phyloP scores from a whole-genome alignment of 2,797 vertebrate species.

The Prionace glauca region DNA sequence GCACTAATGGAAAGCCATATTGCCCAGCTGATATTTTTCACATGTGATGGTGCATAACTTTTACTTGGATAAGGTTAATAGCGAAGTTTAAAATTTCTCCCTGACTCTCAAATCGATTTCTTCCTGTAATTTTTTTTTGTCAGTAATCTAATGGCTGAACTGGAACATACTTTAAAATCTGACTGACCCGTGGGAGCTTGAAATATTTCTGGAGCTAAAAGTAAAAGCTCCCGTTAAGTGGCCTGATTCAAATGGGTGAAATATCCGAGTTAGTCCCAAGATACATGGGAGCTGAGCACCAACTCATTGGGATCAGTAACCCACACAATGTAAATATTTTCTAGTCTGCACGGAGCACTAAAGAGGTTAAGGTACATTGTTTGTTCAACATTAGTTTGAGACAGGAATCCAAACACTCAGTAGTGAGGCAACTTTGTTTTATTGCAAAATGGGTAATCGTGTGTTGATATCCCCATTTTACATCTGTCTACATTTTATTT shows the following conservation, averaged over 20 bases:
- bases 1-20: neutral
- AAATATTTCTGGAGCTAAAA: neutral
- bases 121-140: neutral
- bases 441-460: too few relatives aligned
- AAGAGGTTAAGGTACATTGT: too few relatives aligned
- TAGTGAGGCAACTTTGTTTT: too few relatives aligned
- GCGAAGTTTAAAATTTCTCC: neutral
- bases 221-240: neutral
- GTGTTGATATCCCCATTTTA: neutral
- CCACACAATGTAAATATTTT: neutral
- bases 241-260: neutral
- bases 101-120: neutral
- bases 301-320: neutral
- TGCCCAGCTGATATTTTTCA: neutral
- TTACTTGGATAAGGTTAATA: neutral
- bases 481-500: neutral
- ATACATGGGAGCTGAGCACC: too few relatives aligned
- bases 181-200: neutral
- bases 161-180: neutral
- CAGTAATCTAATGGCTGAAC: neutral
- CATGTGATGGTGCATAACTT: neutral
- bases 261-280: neutral
- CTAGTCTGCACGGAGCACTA: neutral
- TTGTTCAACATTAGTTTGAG: too few relatives aligned
- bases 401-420: too few relatives aligned